These are phyloP conservation scores for Brassicogethes aeneus DNA, from an alignment of 2,888 invertebrate species.

Conservation along the genomic window DNA sequence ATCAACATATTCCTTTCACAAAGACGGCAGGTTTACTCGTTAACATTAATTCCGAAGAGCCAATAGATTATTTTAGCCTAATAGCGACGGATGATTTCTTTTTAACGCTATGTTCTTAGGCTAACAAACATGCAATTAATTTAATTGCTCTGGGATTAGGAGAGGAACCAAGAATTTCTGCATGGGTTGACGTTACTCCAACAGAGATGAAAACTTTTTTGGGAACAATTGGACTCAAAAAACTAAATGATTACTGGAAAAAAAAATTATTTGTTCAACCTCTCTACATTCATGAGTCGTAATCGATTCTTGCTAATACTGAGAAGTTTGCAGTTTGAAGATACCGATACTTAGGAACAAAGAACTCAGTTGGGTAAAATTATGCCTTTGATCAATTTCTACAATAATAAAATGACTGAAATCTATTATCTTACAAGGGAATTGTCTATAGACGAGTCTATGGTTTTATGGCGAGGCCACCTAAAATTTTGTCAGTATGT, in stretches of 20 bases:
- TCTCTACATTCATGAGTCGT: slow-evolving; percentile 28
- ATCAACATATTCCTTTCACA: too few relatives aligned
- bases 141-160: too few relatives aligned
- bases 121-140: too few relatives aligned
- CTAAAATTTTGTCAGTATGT: slow-evolving; percentile 28
- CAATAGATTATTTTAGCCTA: too few relatives aligned
- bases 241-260: slow-evolving; percentile 34
- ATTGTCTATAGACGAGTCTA: slow-evolving; percentile 17
- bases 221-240: too few relatives aligned
- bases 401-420: slow-evolving; percentile 16
- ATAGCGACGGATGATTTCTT: too few relatives aligned
- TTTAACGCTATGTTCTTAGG: too few relatives aligned
- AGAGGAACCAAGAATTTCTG: too few relatives aligned
- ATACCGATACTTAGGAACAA: slow-evolving; percentile 15
- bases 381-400: slow-evolving; percentile 28
- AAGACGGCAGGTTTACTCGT: too few relatives aligned
- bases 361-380: slow-evolving; percentile 27
- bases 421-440: slow-evolving; percentile 18
- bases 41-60: too few relatives aligned
- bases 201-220: too few relatives aligned
- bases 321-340: slow-evolving; percentile 29
- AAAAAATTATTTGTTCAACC: slow-evolving; percentile 27
- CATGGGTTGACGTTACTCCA: too few relatives aligned
- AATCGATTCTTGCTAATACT: slow-evolving; percentile 31
- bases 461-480: slow-evolving; percentile 24